Evolutionary conservation across 2,113 vertebrate genomes (phyloP).

Genomic region (Helogale parvula): DNA sequence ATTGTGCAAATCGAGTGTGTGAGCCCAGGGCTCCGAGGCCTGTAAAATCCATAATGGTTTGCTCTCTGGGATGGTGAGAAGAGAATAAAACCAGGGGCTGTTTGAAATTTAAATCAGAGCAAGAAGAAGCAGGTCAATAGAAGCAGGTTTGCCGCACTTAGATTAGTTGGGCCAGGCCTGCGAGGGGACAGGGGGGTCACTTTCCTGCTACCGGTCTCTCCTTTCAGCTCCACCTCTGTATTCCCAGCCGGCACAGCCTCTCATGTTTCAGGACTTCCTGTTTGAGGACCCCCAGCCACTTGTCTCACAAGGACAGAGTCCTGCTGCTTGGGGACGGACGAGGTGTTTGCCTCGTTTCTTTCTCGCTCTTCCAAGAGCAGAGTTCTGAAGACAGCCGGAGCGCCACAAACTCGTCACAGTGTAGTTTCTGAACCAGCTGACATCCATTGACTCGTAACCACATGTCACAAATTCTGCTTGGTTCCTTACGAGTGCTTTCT

Average conservation of each 20-base stretch:
- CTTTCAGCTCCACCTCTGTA: neutral
- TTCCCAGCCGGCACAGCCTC: neutral
- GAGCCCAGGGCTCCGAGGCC: conserved; percentile 79
- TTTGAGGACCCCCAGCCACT: neutral
- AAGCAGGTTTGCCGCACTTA: conserved; percentile 75
- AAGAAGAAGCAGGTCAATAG: conserved; percentile 83
- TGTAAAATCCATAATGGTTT: conserved; percentile 89
- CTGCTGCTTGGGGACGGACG: neutral
- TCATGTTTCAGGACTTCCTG: neutral
- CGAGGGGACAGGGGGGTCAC: neutral
- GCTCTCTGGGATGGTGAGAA: conserved; percentile 82
- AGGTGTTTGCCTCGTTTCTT: conserved; percentile 38
- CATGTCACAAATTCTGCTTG: neutral
- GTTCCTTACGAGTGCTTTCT: neutral
- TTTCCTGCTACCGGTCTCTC: neutral
- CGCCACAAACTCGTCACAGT: neutral
- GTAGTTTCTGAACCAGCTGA: neutral
- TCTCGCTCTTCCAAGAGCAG: neutral
- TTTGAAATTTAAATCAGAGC: conserved; percentile 90
- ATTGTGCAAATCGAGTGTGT: conserved; percentile 84
- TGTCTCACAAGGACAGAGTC: conserved; percentile 36
- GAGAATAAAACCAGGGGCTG: conserved; percentile 84
- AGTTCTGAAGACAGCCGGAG: conserved; percentile 20
- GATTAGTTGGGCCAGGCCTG: neutral
- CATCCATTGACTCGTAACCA: neutral